These are phyloP conservation scores for Labeo catla DNA, from an alignment of 2,113 vertebrate species.

Conservation along the genomic window DNA sequence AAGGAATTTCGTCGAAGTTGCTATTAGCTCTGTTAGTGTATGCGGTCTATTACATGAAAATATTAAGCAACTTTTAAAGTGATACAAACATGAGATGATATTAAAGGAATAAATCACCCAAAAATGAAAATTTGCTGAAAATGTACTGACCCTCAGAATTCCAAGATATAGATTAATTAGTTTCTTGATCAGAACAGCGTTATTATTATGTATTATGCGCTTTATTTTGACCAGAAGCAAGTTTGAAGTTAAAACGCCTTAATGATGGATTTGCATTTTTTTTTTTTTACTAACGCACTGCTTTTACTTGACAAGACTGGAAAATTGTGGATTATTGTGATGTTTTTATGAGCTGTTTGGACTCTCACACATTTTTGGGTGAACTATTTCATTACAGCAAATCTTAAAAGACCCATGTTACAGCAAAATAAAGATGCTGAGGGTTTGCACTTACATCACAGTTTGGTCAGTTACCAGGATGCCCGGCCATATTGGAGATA, in stretches of 20 bases:
- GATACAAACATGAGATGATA: background rate
- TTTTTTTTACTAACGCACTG: no score
- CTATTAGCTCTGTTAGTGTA: background rate
- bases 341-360: background rate
- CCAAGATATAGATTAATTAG: background rate
- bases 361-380: no score
- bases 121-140: background rate
- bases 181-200: no score
- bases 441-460: no score
- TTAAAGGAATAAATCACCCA: background rate
- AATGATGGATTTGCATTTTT: background rate
- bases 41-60: background rate
- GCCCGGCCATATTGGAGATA: no score
- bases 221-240: background rate
- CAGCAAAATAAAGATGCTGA: no score
- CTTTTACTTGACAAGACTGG: background rate
- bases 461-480: no score
- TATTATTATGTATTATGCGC: background rate
- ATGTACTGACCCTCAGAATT: background rate
- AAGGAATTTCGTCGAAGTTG: background rate
- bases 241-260: background rate
- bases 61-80: no score
- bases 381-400: no score
- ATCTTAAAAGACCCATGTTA: no score
- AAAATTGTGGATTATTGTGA: background rate